Evolutionary conservation across 2,888 invertebrate species (phyloP), one percentile per base, ranked within the genome.

Genomic region (Strigamia maritima): DNA sequence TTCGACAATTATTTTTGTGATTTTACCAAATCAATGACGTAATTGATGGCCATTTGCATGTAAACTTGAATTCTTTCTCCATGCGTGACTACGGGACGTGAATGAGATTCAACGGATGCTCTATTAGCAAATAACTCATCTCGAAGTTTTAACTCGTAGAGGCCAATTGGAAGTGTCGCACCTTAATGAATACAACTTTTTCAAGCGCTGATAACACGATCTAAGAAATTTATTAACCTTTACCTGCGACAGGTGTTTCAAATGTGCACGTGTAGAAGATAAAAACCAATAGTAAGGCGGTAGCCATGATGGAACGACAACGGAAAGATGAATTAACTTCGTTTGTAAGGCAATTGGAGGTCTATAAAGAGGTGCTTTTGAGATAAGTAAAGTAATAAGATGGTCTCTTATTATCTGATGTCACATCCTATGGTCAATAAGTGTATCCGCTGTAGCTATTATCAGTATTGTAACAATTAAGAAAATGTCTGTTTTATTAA

Each of bases 121-220:
- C 28, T 74, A 74, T 74, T 74, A 24, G 74, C 74, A 24, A 74
- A 74, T 28, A 74, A 24, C 10, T 74, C 74, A 74, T 74, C 74
- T 74, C 28, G n/a, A 22, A 74, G 24, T 74, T 74, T 74, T 74
- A 49, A 49, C 49, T 49, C 49, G 49, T 49, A 49, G 19, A 49
- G 49, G 16, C 49, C 49, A 16, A 49, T 49, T 19, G 49, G 49
- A 16, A 49, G 49, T 19, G 49, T 49, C 19, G 49, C 49, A 49
- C 49, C 49, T 49, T 49, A 49, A 49, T 49, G 19, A 49, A 49
- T 49, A 49, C 16, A 49, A 2, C n/a, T 49, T 16, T 49, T 49
- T 35, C 35, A 35, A 35, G 35, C 0, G 35, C 6, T 35, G 35
- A 35, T 35, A 10, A 35, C 10, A 35, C 35, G 35, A 35, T 10